Base-by-base conservation (phyloP, 2,888 invertebrate species). In the Scotopteryx bipunctaria region DNA sequence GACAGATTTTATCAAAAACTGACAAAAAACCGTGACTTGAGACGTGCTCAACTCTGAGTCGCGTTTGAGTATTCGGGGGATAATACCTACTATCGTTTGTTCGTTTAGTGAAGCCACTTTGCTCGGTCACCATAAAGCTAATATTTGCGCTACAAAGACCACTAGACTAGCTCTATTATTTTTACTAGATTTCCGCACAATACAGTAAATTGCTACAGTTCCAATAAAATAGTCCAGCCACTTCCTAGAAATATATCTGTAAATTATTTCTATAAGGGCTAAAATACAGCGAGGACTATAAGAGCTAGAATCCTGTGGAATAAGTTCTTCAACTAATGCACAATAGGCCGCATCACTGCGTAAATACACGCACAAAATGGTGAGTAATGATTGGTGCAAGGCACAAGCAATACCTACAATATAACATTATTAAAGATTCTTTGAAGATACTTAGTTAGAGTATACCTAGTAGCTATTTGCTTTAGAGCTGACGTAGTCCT, bases 261-360 rank as follows among this genome's bases (percentile, higher is more conserved):
- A 37, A 43, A 49, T 49, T 37, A 49, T 43, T 25, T 38, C 6
- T 13, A 37, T 41, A 48, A 33, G 11, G 17, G 9, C 19, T 27
- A 15, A 14, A 40, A 27, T 31, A 31, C 13, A 9, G 16, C 14
- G 5, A 21, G 8, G 5, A 6, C 4, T 8, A 21, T 31, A 36
- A 35, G 21, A 23, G 2, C 27, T 23, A 48, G 40, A 48, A 48
- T 48, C 29, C 27, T 17, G 25, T 6, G 46, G 5, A 17, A 9
- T 42, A 3, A 31, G 13, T 21, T 25, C 42, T 36, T 31, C 42
- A 49, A 49, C 31, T 42, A 53, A 43, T 35, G 58, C 69, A 73
- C 73, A 73, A 74, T 73, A 59, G 61, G 54, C 61, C 60, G 65
- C 71, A 71, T 73, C 73, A 63, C 59, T 58, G 55, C 60, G 58